Evolutionary conservation across 2,888 invertebrate genomes (phyloP).

Genomic region (Holacanthella duospinosa): DNA sequence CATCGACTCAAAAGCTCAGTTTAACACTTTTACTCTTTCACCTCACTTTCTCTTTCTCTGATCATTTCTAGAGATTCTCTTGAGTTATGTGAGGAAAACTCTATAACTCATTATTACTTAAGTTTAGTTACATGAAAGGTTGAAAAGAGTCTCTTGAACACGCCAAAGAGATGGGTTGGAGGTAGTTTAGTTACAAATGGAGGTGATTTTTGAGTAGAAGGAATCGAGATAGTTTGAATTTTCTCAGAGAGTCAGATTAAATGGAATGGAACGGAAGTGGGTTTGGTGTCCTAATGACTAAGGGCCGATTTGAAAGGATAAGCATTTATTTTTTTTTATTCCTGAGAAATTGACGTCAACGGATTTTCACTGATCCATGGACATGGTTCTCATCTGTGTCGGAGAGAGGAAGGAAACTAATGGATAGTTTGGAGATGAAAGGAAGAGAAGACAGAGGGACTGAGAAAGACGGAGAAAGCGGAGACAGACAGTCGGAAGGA

Average conservation of each 20-base stretch:
- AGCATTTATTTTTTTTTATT: not conserved
- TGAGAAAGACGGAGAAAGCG: not conserved
- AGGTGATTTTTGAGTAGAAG: no score
- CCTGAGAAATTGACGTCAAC: not conserved
- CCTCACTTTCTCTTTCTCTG: not conserved
- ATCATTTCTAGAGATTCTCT: not conserved
- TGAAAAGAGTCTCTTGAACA: no score
- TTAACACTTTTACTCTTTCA: not conserved
- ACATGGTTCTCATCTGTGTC: not conserved
- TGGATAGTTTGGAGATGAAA: not conserved
- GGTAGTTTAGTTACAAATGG: no score
- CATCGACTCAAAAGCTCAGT: not conserved
- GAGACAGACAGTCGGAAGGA: conserved; percentile 3
- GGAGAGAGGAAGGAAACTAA: conserved; percentile 1
- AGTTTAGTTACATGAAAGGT: no score
- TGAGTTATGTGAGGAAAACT: not conserved
- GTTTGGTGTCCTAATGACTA: not conserved
- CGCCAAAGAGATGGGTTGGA: no score
- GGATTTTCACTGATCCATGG: not conserved
- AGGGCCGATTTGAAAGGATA: not conserved
- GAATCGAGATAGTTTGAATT: no score
- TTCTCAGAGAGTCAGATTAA: conserved; percentile 22
- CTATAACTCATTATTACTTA: conserved; percentile 1
- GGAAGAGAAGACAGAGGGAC: not conserved
- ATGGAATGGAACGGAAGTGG: conserved; percentile 18